These are phyloP conservation scores for Sebastes nivosus DNA, from an alignment of 2,797 vertebrate species.

Conservation along the genomic window DNA sequence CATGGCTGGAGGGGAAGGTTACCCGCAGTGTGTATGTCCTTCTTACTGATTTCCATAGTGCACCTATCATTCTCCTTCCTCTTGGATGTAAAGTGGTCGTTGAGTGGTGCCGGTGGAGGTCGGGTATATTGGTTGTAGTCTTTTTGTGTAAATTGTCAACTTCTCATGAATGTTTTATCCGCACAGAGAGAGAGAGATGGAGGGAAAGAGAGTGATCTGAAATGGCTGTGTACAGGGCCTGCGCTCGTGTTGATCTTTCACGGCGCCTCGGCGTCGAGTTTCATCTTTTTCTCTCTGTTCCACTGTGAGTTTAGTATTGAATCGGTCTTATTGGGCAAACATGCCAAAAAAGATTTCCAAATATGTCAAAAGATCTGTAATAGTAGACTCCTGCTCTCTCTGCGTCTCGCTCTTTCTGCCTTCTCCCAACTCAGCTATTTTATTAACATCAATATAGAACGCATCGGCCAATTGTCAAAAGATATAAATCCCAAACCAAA, in stretches of 20 bases:
- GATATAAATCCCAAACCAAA: not conserved
- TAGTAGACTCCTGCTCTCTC: not conserved
- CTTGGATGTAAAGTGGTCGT: constrained; percentile 26
- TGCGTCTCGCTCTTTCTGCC: not conserved
- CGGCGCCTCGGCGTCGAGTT: constrained; percentile 25
- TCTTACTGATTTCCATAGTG: constrained; percentile 18
- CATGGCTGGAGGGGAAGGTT: constrained; percentile 21
- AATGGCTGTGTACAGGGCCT: constrained; percentile 26
- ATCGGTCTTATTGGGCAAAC: constrained; percentile 19
- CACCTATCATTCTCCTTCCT: constrained; percentile 6
- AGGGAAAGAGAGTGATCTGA: constrained; percentile 17
- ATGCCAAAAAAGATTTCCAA: constrained; percentile 11
- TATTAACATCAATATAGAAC: not conserved
- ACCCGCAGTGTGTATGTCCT: not conserved
- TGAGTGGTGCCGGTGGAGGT: constrained; percentile 23
- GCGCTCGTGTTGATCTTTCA: constrained; percentile 19
- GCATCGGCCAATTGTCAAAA: not conserved
- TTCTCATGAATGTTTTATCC: constrained; percentile 46
- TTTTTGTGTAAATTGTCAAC: constrained; percentile 42
- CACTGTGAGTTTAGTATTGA: constrained; percentile 18
- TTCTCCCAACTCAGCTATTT: not conserved
- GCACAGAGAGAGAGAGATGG: not conserved
- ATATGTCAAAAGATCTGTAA: constrained; percentile 10
- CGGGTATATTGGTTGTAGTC: constrained; percentile 28
- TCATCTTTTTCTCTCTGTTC: constrained; percentile 13